Evolutionary conservation across 2,113 vertebrate genomes (phyloP).

Genomic region (Catharus bicknelli): DNA sequence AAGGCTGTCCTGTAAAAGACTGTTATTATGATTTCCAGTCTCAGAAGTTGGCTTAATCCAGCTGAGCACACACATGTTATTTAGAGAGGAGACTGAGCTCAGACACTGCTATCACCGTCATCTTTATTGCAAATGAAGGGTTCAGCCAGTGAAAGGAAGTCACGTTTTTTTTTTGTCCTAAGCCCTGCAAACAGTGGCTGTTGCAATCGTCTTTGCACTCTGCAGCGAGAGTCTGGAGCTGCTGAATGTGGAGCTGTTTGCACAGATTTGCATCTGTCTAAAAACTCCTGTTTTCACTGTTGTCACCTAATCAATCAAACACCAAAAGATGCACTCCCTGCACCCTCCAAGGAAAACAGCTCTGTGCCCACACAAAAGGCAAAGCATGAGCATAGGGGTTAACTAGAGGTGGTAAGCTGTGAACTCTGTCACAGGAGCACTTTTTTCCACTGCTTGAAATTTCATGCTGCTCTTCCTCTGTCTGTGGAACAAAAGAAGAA

Average conservation of each 20-base stretch:
- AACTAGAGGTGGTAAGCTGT: neutral
- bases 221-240: neutral
- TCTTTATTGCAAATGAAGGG: slow-evolving; percentile 56
- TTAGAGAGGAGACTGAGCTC: slow-evolving; percentile 49
- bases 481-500: neutral
- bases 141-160: slow-evolving; percentile 33
- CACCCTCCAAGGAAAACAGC: neutral
- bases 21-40: slow-evolving; percentile 59
- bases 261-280: neutral
- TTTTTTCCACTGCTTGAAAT: neutral
- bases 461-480: slow-evolving; percentile 3
- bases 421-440: neutral
- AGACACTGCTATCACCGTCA: slow-evolving; percentile 14
- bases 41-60: slow-evolving; percentile 61
- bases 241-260: slow-evolving; percentile 20
- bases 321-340: neutral
- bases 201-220: neutral
- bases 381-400: neutral
- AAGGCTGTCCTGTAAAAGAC: slow-evolving; percentile 60
- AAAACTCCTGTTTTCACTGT: neutral
- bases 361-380: neutral
- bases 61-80: slow-evolving; percentile 63
- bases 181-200: slow-evolving; percentile 40
- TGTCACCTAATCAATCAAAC: slow-evolving; percentile 5
- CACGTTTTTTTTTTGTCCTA: slow-evolving; percentile 39